Percentiles rank a stretch among this genome's conserved stretches.
These are phyloP conservation scores for Nymphicus hollandicus DNA, from an alignment of 2,113 vertebrate species.

Conservation along the genomic window DNA sequence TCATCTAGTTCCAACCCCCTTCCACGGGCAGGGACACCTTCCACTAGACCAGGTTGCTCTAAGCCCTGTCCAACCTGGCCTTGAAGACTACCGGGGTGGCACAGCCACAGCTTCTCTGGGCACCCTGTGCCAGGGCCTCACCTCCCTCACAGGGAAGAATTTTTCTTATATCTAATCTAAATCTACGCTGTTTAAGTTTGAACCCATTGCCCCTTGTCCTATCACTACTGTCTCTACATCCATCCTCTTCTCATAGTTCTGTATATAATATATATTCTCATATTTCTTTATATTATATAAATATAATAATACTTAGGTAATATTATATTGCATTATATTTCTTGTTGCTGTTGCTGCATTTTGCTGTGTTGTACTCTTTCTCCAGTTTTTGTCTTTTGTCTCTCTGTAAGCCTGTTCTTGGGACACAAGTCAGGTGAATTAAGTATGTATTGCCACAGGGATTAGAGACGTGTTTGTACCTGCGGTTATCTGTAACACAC, in stretches of 20 bases:
- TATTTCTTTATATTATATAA: neutral
- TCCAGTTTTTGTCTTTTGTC: neutral
- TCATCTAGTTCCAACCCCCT: neutral
- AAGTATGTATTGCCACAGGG: too few species aligned
- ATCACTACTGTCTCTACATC: neutral
- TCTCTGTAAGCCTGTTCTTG: neutral
- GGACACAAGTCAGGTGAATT: neutral
- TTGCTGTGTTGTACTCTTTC: neutral
- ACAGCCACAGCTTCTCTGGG: neutral
- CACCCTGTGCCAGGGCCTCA: neutral
- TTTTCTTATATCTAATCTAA: neutral
- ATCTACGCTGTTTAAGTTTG: neutral
- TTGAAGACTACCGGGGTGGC: neutral
- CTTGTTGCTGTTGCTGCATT: neutral
- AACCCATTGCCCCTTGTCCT: neutral
- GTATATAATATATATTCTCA: neutral
- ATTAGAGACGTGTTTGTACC: fast-evolving
- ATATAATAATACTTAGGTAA: neutral
- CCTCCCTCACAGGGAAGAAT: neutral
- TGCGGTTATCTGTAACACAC: neutral
- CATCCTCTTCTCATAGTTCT: neutral
- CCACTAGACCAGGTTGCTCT: neutral
- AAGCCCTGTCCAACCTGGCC: neutral
- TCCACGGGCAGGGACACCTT: neutral
- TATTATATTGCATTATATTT: fast-evolving